Conservation (phyloP, 2,888 invertebrate genomes). For the Pheosia gnoma region DNA sequence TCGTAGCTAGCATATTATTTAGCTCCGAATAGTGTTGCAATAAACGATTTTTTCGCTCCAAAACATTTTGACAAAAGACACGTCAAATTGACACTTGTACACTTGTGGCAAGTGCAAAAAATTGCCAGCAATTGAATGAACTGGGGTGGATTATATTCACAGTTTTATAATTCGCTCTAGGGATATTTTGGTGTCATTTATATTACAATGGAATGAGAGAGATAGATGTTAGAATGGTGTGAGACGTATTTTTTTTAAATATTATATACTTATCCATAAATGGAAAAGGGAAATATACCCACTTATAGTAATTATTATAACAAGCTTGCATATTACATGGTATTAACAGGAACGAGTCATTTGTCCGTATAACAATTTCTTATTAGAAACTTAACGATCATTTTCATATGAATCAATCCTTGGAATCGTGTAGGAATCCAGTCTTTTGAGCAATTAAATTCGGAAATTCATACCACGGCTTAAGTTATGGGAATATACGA, state of each 20-base stretch:
- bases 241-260: too few relatives aligned
- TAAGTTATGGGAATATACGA: slow-evolving; percentile 25
- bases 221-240: too few relatives aligned
- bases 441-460: slow-evolving; percentile 62
- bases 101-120: slow-evolving; percentile 65
- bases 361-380: slow-evolving; percentile 3
- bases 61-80: slow-evolving; percentile 62
- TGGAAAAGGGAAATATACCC: too few relatives aligned
- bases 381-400: slow-evolving; percentile 20
- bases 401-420: slow-evolving; percentile 64
- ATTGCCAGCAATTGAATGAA: slow-evolving; percentile 46
- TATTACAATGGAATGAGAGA: too few relatives aligned
- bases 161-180: slow-evolving; percentile 35
- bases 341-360: neutral
- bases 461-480: slow-evolving; percentile 32
- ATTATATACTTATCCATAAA: too few relatives aligned
- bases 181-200: slow-evolving; percentile 3
- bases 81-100: slow-evolving; percentile 67
- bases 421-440: slow-evolving; percentile 35
- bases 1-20: slow-evolving; percentile 21
- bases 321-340: too few relatives aligned
- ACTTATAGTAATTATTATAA: too few relatives aligned
- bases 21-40: slow-evolving; percentile 49
- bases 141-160: slow-evolving; percentile 45
- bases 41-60: slow-evolving; percentile 70